Evolutionary conservation across 2,797 vertebrate genomes (phyloP).

Genomic region (Pteropus rufus): DNA sequence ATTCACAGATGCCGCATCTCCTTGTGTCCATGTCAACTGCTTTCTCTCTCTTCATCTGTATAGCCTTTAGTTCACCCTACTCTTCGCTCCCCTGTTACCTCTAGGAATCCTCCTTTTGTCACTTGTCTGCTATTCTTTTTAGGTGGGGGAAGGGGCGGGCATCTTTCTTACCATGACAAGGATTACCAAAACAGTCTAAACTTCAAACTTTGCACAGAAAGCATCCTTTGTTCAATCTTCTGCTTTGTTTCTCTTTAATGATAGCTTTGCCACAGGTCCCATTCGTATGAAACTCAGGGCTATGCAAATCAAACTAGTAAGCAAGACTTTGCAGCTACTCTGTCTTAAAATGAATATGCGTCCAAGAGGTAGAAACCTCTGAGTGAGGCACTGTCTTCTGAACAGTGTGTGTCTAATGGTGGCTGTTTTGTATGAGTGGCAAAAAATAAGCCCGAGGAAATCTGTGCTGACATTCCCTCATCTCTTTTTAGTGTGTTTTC

Average conservation of each 20-base stretch:
- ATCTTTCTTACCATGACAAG: slow-evolving; percentile 46
- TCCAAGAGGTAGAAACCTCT: not conserved
- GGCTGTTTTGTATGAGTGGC: not conserved
- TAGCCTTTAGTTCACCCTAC: not conserved
- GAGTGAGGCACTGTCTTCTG: not conserved
- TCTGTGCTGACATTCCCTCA: not conserved
- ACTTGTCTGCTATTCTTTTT: slow-evolving; percentile 37
- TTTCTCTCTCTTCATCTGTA: not conserved
- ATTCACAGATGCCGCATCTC: not conserved
- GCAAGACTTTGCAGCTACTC: slow-evolving; percentile 57
- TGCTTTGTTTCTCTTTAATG: slow-evolving; percentile 75
- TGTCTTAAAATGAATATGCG: slow-evolving; percentile 47
- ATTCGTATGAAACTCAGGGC: slow-evolving; percentile 61
- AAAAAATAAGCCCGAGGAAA: not conserved
- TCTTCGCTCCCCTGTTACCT: not conserved
- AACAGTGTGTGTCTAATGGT: not conserved
- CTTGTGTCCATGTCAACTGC: not conserved
- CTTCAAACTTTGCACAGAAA: slow-evolving; percentile 63
- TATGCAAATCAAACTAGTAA: slow-evolving; percentile 72
- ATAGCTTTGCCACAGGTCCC: slow-evolving; percentile 63
- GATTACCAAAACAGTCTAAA: slow-evolving; percentile 51
- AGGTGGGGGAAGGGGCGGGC: not conserved
- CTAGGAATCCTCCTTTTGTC: not conserved
- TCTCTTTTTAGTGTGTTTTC: not conserved
- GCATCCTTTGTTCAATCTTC: slow-evolving; percentile 63